These are phyloP conservation scores for Phorcus lineatus DNA, from an alignment of 2,888 invertebrate species.

Conservation along the genomic window DNA sequence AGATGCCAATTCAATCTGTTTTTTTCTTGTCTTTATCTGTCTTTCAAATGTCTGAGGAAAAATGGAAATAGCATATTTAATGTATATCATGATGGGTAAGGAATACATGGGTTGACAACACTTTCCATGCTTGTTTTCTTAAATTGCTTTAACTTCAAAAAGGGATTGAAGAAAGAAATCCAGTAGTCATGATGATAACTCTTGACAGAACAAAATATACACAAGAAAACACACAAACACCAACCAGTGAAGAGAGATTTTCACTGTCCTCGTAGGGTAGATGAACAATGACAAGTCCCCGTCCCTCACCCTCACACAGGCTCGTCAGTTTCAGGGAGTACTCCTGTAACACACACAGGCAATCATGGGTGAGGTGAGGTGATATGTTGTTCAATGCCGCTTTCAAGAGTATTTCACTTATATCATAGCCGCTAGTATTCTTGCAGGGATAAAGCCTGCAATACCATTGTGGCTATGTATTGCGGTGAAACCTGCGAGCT, in stretches of 20 bases:
- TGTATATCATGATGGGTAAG: neutral
- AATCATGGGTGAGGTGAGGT: too few relatives aligned
- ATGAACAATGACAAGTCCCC: slow-evolving; percentile 55
- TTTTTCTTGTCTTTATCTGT: slow-evolving; percentile 13
- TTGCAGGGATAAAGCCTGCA: too few relatives aligned
- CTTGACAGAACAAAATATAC: neutral
- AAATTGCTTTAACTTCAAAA: too few relatives aligned
- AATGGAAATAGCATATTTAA: neutral
- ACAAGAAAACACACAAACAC: neutral
- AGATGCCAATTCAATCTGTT: slow-evolving; percentile 62
- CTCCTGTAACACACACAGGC: slow-evolving; percentile 43
- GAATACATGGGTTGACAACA: too few relatives aligned
- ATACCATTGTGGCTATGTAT: too few relatives aligned
- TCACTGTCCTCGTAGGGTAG: slow-evolving; percentile 53
- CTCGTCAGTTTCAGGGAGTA: slow-evolving; percentile 48
- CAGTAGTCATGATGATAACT: too few relatives aligned
- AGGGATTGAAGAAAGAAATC: too few relatives aligned
- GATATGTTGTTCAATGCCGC: too few relatives aligned
- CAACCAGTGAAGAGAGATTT: slow-evolving; percentile 41
- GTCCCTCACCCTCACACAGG: slow-evolving; percentile 62
- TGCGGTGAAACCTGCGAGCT: too few relatives aligned
- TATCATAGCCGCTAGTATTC: too few relatives aligned
- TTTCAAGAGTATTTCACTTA: too few relatives aligned
- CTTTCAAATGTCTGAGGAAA: neutral
- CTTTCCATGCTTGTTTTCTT: too few relatives aligned